Evolutionary conservation across 2,113 vertebrate genomes (phyloP).

Genomic region (Chionis minor): DNA sequence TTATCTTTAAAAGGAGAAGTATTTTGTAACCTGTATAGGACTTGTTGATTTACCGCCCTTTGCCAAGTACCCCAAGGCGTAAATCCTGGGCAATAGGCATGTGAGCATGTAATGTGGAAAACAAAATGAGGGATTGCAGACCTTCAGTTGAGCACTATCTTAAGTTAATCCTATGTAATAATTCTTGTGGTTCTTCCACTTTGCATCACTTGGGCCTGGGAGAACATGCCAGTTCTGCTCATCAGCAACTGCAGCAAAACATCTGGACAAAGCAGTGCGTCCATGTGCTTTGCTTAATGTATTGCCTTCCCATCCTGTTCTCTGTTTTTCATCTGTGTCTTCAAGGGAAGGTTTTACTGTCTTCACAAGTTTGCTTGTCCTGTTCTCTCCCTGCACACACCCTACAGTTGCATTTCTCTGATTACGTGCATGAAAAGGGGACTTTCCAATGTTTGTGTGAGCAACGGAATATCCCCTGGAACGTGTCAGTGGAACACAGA

Average conservation of each 20-base stretch:
- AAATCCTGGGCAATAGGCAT: neutral
- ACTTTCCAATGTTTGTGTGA: neutral
- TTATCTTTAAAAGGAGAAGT: neutral
- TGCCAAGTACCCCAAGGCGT: neutral
- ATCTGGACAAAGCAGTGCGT: neutral
- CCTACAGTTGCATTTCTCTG: neutral
- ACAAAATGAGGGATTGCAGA: neutral
- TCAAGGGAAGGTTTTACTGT: neutral
- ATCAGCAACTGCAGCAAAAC: neutral
- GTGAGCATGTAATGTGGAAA: neutral
- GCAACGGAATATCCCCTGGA: neutral
- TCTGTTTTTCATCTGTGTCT: neutral
- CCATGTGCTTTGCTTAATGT: neutral
- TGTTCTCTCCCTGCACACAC: neutral
- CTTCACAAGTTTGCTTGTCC: neutral
- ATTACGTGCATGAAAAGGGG: fast-evolving
- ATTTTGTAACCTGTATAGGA: neutral
- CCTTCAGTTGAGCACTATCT: neutral
- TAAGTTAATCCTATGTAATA: neutral
- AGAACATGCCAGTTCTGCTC: neutral
- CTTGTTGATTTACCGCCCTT: neutral
- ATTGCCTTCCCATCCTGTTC: neutral
- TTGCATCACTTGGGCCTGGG: neutral
- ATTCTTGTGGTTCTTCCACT: neutral
- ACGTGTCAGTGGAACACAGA: neutral